phyloP scores from a whole-genome alignment of 1,140 invertebrate genomes.

The Platorchestia sp. region DNA sequence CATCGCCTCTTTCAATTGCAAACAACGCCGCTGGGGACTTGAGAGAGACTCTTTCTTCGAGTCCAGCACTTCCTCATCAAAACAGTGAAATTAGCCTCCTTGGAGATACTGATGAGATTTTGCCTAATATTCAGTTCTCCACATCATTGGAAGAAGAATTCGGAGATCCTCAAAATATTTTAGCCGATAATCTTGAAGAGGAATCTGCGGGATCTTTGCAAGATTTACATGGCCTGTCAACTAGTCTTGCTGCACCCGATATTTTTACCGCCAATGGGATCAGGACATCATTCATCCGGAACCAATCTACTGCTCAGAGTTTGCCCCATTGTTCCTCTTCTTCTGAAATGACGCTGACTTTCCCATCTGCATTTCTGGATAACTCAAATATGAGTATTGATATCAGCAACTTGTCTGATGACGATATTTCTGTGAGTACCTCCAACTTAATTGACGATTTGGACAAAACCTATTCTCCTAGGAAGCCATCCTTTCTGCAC shows the following conservation, averaged over 20 bases:
- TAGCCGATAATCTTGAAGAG: conserved; percentile 7
- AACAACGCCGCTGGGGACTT: background rate
- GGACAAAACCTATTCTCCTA: conserved; percentile 60
- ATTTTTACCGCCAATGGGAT: conserved; percentile 37
- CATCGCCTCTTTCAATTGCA: background rate
- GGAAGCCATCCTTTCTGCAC: conserved; percentile 52
- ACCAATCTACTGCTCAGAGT: background rate
- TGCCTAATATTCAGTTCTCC: conserved; percentile 16
- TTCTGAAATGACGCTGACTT: conserved; percentile 60
- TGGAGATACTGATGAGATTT: background rate
- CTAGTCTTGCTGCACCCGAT: conserved; percentile 24
- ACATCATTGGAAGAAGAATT: conserved; percentile 38
- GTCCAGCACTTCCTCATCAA: background rate
- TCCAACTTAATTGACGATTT: conserved; percentile 60
- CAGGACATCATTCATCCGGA: conserved; percentile 13
- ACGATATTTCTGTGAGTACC: conserved; percentile 62
- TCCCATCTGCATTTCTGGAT: conserved; percentile 62
- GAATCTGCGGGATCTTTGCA: background rate
- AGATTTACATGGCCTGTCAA: conserved; percentile 10
- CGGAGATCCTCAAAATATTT: background rate
- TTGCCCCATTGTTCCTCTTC: background rate
- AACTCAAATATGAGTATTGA: conserved; percentile 67
- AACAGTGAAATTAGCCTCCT: background rate
- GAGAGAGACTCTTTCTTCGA: background rate
- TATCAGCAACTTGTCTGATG: conserved; percentile 66